Conservation (phyloP, 2,113 vertebrate genomes). For the Meriones unguiculatus region DNA sequence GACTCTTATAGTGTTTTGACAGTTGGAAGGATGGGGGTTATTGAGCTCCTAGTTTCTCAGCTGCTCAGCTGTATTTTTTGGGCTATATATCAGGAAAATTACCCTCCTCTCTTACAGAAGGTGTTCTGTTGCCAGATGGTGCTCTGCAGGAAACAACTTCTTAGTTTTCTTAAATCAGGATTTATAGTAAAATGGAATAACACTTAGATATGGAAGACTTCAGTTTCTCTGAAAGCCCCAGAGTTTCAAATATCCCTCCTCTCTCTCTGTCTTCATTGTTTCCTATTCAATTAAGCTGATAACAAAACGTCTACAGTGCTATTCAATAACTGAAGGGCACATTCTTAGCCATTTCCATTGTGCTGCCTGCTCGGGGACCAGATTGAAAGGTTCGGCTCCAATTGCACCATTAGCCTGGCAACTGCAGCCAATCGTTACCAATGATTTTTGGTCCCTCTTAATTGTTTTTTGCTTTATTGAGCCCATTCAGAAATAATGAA, state of each 20-base stretch:
- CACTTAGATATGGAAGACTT: constrained; percentile 66
- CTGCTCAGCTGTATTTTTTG: constrained; percentile 77
- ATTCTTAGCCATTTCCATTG: constrained; percentile 65
- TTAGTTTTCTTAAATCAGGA: constrained; percentile 79
- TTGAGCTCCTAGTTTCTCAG: constrained; percentile 71
- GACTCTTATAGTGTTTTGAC: constrained; percentile 74
- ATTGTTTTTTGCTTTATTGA: constrained; percentile 78
- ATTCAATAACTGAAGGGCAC: constrained; percentile 64
- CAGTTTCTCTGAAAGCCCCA: constrained; percentile 59
- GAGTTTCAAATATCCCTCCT: constrained; percentile 22
- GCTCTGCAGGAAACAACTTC: constrained; percentile 74
- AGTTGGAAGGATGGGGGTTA: constrained; percentile 74
- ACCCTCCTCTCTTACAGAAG: constrained; percentile 75
- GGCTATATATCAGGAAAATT: constrained; percentile 81
- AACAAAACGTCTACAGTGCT: constrained; percentile 51
- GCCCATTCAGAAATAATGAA: constrained; percentile 81
- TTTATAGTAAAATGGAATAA: constrained; percentile 79
- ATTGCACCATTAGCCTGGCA: constrained; percentile 75
- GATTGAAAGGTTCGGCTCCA: constrained; percentile 67
- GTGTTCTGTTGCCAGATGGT: constrained; percentile 79
- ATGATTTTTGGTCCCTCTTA: constrained; percentile 72
- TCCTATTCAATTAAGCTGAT: constrained; percentile 68
- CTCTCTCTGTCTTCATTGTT: constrained; percentile 69
- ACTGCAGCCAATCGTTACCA: constrained; percentile 70
- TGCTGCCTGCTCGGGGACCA: constrained; percentile 17